phyloP scores from a whole-genome alignment of 2,113 vertebrate species.

The Hippoglossus stenolepis region DNA sequence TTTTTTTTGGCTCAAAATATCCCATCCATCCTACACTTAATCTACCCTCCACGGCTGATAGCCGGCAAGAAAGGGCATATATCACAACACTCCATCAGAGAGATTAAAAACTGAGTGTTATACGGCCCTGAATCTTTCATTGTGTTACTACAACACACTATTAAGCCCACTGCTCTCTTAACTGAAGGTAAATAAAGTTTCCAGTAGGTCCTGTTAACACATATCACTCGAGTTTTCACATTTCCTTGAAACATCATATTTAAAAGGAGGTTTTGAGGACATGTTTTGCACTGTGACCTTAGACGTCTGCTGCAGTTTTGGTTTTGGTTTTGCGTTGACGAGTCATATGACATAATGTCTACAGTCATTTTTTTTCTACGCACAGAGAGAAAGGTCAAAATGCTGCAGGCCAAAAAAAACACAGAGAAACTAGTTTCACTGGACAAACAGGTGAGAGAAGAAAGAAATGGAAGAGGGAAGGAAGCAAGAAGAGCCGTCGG shows the following conservation, averaged over 20 bases:
- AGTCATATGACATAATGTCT: not conserved
- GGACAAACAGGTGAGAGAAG: constrained; percentile 52
- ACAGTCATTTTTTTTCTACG: not conserved
- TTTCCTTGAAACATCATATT: not conserved
- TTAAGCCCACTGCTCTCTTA: not conserved
- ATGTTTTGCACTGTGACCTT: not conserved
- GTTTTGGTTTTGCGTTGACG: not conserved
- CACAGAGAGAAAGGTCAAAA: not conserved
- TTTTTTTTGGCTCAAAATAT: constrained; percentile 27
- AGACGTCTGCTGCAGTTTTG: not conserved
- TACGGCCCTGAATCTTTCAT: constrained; percentile 10
- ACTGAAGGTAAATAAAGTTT: not conserved
- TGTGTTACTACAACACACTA: not conserved
- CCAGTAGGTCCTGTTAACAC: not conserved
- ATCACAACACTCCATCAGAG: constrained; percentile 10
- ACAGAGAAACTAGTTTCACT: constrained; percentile 62
- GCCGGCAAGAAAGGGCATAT: constrained; percentile 8
- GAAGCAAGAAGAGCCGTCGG: constrained; percentile 29
- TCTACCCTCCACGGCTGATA: constrained; percentile 15
- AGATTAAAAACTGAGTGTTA: constrained; percentile 25
- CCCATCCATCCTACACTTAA: constrained; percentile 39
- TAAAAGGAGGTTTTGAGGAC: not conserved
- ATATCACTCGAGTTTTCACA: constrained; percentile 4
- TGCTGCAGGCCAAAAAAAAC: constrained; percentile 21
- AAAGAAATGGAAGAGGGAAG: constrained; percentile 16